Percentiles rank a stretch among this genome's conserved stretches.
Conservation (phyloP, 1,140 invertebrate species). For the Lithobius niger region DNA sequence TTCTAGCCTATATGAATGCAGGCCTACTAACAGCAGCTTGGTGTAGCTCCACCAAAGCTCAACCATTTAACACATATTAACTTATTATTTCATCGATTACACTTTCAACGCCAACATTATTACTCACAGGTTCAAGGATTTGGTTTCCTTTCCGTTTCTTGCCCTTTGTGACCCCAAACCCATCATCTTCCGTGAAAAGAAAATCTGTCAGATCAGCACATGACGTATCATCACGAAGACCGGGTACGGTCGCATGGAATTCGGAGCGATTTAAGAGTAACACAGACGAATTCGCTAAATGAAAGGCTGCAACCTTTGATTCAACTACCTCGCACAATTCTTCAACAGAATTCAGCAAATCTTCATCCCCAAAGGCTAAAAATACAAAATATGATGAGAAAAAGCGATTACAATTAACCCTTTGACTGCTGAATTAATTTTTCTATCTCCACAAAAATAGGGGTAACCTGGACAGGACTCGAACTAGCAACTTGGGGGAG, state of each 20-base stretch:
- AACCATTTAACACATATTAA: neutral
- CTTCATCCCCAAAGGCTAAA: too few relatives aligned
- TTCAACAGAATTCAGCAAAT: too few relatives aligned
- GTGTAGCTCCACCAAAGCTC: neutral
- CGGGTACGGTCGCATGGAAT: neutral
- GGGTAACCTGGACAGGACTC: too few relatives aligned
- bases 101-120: neutral
- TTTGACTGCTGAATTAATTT: too few relatives aligned
- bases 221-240: neutral
- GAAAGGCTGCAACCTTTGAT: neutral
- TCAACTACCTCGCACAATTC: slow-evolving; percentile 2
- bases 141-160: neutral
- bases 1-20: neutral
- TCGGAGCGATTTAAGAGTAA: neutral
- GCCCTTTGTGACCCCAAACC: neutral
- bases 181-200: neutral
- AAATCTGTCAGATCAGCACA: neutral
- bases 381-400: too few relatives aligned
- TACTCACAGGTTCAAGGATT: neutral
- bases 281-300: neutral
- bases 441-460: too few relatives aligned
- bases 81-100: neutral
- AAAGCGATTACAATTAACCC: too few relatives aligned
- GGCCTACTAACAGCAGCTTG: neutral
- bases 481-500: too few relatives aligned